These are phyloP conservation scores for Peromyscus attwateri DNA, from an alignment of 2,797 vertebrate species.

Conservation along the genomic window DNA sequence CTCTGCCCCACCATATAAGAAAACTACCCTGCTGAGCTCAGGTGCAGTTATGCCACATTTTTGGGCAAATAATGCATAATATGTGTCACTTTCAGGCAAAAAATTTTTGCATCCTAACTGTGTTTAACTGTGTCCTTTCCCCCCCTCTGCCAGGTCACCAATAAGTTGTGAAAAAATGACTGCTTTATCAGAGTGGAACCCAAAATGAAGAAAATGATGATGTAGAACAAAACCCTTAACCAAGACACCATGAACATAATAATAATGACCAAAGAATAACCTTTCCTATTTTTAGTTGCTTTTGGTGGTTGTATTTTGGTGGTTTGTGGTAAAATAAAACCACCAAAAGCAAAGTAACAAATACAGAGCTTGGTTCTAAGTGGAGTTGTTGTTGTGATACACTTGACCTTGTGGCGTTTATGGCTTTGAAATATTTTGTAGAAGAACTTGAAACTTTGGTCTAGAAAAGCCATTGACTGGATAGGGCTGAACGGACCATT, in stretches of 20 bases:
- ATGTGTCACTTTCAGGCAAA: not conserved
- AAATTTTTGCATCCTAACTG: not conserved
- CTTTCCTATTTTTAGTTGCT: not conserved
- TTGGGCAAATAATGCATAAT: not conserved
- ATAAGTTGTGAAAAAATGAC: not conserved
- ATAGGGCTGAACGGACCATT: not conserved
- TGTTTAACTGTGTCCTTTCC: not conserved
- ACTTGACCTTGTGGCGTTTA: not conserved
- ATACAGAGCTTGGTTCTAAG: not conserved
- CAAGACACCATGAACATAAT: not conserved
- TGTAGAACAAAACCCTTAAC: not conserved
- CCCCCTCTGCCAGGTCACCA: not conserved
- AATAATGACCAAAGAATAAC: not conserved
- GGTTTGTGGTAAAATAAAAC: too few species aligned
- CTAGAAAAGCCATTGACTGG: not conserved
- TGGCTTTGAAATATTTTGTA: not conserved
- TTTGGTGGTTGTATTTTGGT: not conserved
- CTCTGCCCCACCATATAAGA: not conserved
- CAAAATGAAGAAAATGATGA: conserved; percentile 9
- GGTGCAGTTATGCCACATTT: not conserved
- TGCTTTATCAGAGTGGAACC: not conserved
- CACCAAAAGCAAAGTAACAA: not conserved
- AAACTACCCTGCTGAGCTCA: not conserved
- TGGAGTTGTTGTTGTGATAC: not conserved
- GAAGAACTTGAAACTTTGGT: not conserved